Evolutionary conservation across 2,797 vertebrate genomes (phyloP), one percentile per base, ranked within the genome.

Genomic region (Sternarchorhynchus goeldii): DNA sequence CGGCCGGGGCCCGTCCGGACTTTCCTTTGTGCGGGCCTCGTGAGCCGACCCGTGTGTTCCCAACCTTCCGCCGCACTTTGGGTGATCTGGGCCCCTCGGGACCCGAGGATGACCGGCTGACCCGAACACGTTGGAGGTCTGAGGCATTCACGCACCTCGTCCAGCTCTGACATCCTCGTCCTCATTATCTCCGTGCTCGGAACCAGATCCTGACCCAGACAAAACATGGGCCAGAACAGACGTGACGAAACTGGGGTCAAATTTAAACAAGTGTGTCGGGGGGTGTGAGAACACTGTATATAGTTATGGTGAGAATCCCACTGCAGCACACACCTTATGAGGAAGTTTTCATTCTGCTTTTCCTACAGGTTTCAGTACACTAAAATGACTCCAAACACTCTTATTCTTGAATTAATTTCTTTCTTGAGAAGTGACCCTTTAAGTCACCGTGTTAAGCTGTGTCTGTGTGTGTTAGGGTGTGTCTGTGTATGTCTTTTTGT

Each of bases 11-110:
- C 10, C 73, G 80, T 45, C 85, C 95, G 93, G 96, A 95, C 94
- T 93, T 93, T 87, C 93, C 90, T 89, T 94, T 94, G 96, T 95
- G 94, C 95, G 88, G 81, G 75, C 85, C 10, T 71, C 65, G 84
- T 84, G 86, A 89, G 88, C 90, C 85, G 91, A 93, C 2, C 89
- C 83, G 90, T 89, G 88, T 85, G 90, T 83, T 85, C 83, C 89
- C 74, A 87, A 92, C 90, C 91, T 90, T 88, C 88, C 89, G 85
- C 64, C 94, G 94, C 85, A 94, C 94, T 86, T 84, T 84, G 80
- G 83, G 86, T 94, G 93, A 95, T 92, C 94, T 83, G 77, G 14
- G 82, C 85, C 82, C 82, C 83, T 87, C 64, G 67, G 84, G 84
- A 25, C 87, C 84, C 77, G 8, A 29, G 45, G 57, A 25, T 29